Conservation (phyloP, 2,113 vertebrate genomes). For the Hirundichthys speculiger region DNA sequence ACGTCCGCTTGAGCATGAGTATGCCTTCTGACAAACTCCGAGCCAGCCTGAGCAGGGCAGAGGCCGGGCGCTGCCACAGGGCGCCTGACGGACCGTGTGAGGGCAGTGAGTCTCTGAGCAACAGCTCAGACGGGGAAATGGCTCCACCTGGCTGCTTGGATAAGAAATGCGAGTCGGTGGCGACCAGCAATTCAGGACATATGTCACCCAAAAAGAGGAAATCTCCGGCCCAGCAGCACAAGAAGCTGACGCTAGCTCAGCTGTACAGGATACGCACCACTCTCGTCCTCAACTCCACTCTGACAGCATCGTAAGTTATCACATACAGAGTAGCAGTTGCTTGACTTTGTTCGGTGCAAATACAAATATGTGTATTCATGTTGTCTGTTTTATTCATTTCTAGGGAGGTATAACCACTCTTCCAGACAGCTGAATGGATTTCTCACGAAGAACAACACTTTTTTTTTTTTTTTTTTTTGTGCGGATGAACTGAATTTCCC, state of each 20-base stretch:
- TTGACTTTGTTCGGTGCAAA: too few species aligned
- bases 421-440: slow-evolving; percentile 2
- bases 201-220: slow-evolving; percentile 72
- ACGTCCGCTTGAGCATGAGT: slow-evolving; percentile 32
- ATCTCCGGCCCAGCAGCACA: slow-evolving; percentile 82
- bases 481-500: slow-evolving; percentile 60
- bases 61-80: slow-evolving; percentile 19
- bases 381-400: neutral
- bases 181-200: slow-evolving; percentile 4
- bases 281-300: slow-evolving; percentile 94
- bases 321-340: too few species aligned
- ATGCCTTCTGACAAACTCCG: slow-evolving; percentile 54
- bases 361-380: too few species aligned
- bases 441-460: slow-evolving; percentile 40
- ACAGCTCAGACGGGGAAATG: slow-evolving; percentile 32
- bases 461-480: too few species aligned
- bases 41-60: slow-evolving; percentile 44
- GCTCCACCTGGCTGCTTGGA: slow-evolving; percentile 30
- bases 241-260: slow-evolving; percentile 91
- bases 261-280: slow-evolving; percentile 93
- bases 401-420: slow-evolving; percentile 81
- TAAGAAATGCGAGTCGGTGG: neutral
- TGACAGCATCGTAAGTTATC: slow-evolving; percentile 93
- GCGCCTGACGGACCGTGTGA: rapidly evolving
- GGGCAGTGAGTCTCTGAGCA: slow-evolving; percentile 25